Evolutionary conservation across 2,888 invertebrate genomes (phyloP), one percentile per base, ranked within the genome.

Genomic region (Resseliella maxima): DNA sequence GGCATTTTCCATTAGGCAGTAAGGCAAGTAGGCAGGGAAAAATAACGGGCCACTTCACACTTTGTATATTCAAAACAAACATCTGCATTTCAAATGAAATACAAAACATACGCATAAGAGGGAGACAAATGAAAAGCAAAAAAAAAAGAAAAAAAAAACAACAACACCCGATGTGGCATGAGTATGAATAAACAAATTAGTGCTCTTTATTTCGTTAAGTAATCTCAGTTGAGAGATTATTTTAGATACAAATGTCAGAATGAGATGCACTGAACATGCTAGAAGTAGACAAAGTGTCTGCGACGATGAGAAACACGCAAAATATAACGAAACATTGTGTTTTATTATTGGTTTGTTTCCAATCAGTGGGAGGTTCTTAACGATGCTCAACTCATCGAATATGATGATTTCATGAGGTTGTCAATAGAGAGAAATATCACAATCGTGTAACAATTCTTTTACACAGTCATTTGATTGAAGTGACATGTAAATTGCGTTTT

Each of bases 121-220:
- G n/a, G 10, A 36, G 36, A 64, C 27, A 27, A 5, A 24, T 15
- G 18, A 24, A 64, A 3, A 64, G 64, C 10, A 2, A 27, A 64
- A 64, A 27, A 24, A 64, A 64, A 27, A 31, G 31, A 64, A 64
- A 5, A 72, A 18, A 59, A 72, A 31, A 72, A 72, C 72, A 83
- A 38, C 38, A n/a, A n/a, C n/a, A n/a, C n/a, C n/a, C n/a, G n/a
- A n/a, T n/a, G n/a, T n/a, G 35, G 38, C 38, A 38, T 27, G 27
- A 64, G n/a, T 38, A 83, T 36, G 38, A n/a, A 83, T 83, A 83
- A 38, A 83, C 83, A 83, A 83, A 83, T 83, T 83, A 38, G 83
- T 83, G 38, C 18, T 81, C 81, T 81, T 36, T 12, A 36, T 81
- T 81, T 38, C 38, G 59, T 5, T 2, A 1, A n/a, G 24, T 5